A percentile compares a stretch with the other conserved stretches of the same genome.
These are phyloP conservation scores for Ricordea florida DNA, from an alignment of 92 coral and sea anemone genomes.

Conservation along the genomic window DNA sequence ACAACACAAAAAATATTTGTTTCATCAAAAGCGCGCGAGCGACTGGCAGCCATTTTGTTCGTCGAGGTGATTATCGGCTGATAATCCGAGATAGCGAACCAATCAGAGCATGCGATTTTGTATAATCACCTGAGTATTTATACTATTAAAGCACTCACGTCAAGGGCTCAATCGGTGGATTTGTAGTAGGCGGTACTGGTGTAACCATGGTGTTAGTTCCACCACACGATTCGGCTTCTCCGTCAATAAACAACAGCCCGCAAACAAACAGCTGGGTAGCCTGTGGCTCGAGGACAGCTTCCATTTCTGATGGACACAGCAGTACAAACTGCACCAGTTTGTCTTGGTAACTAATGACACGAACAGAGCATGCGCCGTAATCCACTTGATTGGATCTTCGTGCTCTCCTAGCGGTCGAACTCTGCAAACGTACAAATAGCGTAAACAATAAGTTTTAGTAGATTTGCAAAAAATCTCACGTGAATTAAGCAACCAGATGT, in stretches of 20 bases:
- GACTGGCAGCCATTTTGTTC: too few relatives aligned
- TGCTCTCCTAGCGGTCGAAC: background rate
- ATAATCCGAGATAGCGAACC: too few relatives aligned
- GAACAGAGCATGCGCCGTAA: slow-evolving; percentile 79
- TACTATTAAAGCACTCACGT: slow-evolving; percentile 50
- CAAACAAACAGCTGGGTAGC: slow-evolving; percentile 61
- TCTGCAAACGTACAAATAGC: background rate
- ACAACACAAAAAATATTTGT: too few relatives aligned
- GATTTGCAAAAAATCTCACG: too few relatives aligned
- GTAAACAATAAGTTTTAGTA: background rate
- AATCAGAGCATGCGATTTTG: too few relatives aligned
- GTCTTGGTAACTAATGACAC: slow-evolving; percentile 27
- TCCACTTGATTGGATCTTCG: slow-evolving; percentile 22
- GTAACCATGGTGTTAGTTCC: slow-evolving; percentile 32
- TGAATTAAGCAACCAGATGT: too few relatives aligned
- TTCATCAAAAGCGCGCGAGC: too few relatives aligned
- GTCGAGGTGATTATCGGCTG: too few relatives aligned
- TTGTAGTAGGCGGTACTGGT: slow-evolving; percentile 59
- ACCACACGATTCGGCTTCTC: slow-evolving; percentile 61
- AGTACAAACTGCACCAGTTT: slow-evolving; percentile 28
- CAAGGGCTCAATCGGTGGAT: slow-evolving; percentile 53
- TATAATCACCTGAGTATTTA: too few relatives aligned
- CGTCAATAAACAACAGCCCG: slow-evolving; percentile 57
- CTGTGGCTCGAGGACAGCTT: slow-evolving; percentile 18
- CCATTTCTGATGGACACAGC: slow-evolving; percentile 47